Percentiles rank a stretch among this genome's conserved stretches.
Conservation (phyloP, 2,888 invertebrate species). For the Watsonalla binaria region DNA sequence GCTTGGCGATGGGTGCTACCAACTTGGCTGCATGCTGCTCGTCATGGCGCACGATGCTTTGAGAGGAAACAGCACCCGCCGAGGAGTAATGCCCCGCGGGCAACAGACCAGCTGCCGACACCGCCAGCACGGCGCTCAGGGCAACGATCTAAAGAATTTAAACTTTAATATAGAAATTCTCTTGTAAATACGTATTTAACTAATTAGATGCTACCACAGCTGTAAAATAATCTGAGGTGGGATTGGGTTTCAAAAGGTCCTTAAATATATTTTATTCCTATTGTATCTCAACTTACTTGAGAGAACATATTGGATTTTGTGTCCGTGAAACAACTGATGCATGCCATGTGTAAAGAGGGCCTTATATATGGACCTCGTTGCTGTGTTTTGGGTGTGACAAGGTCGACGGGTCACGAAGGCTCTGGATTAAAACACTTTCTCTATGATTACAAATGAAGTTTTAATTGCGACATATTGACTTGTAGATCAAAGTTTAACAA, state of each 20-base stretch:
- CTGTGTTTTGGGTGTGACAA: slow-evolving; percentile 53
- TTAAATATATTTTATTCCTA: slow-evolving; percentile 5
- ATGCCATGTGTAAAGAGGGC: slow-evolving; percentile 29
- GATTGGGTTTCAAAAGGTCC: not conserved
- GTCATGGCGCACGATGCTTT: slow-evolving; percentile 62
- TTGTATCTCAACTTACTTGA: slow-evolving; percentile 45
- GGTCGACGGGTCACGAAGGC: slow-evolving; percentile 58
- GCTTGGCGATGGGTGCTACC: slow-evolving; percentile 27
- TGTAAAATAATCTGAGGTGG: too few species aligned
- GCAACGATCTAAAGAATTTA: slow-evolving; percentile 40
- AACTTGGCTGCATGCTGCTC: slow-evolving; percentile 33
- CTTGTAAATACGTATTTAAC: too few species aligned
- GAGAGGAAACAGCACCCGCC: slow-evolving; percentile 59
- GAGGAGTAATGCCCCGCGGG: slow-evolving; percentile 59
- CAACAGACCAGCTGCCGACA: slow-evolving; percentile 54
- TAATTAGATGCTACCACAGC: too few species aligned
- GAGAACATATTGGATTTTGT: slow-evolving; percentile 56
- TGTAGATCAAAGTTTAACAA: slow-evolving; percentile 1
- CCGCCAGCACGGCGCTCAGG: slow-evolving; percentile 53
- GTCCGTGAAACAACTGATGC: slow-evolving; percentile 49
- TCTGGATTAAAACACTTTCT: slow-evolving; percentile 6
- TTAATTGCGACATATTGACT: not conserved
- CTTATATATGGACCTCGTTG: slow-evolving; percentile 48
- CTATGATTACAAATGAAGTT: not conserved
- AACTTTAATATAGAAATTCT: too few species aligned